These are phyloP conservation scores for Gastrophryne carolinensis DNA, from an alignment of 2,797 vertebrate genomes.

Conservation along the genomic window DNA sequence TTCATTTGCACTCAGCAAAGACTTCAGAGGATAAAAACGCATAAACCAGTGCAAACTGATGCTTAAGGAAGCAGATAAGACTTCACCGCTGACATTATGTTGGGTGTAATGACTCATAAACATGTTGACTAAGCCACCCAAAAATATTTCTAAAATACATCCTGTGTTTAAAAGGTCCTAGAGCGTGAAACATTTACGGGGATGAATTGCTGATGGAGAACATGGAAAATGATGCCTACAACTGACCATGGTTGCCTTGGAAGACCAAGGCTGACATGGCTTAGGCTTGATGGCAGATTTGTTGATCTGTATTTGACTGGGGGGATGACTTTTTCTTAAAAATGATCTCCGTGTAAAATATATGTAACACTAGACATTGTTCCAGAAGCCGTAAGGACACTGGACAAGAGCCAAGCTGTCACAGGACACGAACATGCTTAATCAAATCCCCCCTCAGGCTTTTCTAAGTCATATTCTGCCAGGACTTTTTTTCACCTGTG, in stretches of 20 bases:
- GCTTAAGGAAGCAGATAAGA: neutral
- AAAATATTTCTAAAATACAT: neutral
- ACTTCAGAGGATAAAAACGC: neutral
- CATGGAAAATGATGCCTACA: neutral
- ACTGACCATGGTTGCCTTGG: neutral
- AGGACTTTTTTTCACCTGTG: slow-evolving; percentile 48
- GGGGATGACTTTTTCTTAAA: neutral
- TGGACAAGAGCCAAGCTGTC: slow-evolving; percentile 22
- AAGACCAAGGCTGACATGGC: neutral
- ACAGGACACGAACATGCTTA: slow-evolving; percentile 39
- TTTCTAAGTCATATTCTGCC: slow-evolving; percentile 35
- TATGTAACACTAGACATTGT: slow-evolving; percentile 38
- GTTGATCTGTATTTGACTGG: neutral
- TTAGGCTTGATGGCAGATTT: neutral
- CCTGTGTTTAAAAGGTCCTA: neutral
- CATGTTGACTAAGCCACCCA: neutral
- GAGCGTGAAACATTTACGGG: neutral
- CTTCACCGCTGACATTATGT: neutral
- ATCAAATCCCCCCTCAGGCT: slow-evolving; percentile 26
- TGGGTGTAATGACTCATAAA: neutral
- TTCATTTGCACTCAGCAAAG: neutral
- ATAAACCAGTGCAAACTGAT: neutral
- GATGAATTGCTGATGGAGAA: neutral
- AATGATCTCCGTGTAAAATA: slow-evolving; percentile 5
- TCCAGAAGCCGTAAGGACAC: slow-evolving; percentile 30